These are phyloP conservation scores for Condylura cristata DNA, from an alignment of 2,113 vertebrate species.

Conservation along the genomic window DNA sequence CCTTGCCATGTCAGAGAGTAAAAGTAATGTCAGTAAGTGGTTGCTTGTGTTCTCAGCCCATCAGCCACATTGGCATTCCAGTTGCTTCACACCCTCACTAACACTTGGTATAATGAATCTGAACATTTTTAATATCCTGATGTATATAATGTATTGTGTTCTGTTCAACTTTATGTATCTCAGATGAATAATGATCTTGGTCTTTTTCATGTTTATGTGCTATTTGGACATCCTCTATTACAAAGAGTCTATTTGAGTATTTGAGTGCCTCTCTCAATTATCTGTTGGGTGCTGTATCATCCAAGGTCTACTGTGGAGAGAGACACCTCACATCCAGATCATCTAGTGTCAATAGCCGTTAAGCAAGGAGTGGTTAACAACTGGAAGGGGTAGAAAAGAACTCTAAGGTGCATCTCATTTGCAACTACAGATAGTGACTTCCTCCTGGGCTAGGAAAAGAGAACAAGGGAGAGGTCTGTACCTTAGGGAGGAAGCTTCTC, in stretches of 20 bases:
- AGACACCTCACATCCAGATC: too few species aligned
- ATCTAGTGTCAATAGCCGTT: background rate
- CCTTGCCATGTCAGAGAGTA: background rate
- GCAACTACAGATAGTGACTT: background rate
- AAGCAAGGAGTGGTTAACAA: background rate
- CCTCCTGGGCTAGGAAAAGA: background rate
- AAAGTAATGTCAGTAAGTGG: background rate
- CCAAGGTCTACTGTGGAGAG: background rate
- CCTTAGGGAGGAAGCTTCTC: background rate
- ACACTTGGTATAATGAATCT: background rate
- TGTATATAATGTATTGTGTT: background rate
- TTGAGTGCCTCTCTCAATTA: background rate
- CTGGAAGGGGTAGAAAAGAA: background rate
- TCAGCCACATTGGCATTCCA: background rate
- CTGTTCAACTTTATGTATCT: background rate
- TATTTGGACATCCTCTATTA: background rate
- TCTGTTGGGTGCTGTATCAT: too few species aligned
- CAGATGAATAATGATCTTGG: background rate
- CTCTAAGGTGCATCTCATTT: background rate
- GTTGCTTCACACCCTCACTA: background rate
- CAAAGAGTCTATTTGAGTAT: background rate
- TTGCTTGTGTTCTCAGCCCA: too few species aligned
- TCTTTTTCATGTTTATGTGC: background rate
- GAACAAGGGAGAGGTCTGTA: background rate
- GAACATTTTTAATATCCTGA: background rate